Evolutionary conservation across 2,888 invertebrate genomes (phyloP), one percentile per base, ranked within the genome.

Genomic region (Diarsia rubi): DNA sequence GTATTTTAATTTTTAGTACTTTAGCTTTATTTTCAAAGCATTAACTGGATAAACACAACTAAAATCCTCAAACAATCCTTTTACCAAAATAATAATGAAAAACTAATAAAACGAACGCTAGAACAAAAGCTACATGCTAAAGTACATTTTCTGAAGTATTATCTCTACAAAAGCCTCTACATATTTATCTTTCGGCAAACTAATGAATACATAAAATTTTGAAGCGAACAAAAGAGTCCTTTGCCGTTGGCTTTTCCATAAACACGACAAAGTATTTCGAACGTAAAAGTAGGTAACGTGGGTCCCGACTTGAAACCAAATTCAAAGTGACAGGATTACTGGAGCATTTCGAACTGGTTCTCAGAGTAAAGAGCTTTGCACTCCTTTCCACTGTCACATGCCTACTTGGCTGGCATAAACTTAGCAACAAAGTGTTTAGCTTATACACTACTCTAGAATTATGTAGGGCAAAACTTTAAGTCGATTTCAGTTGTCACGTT

Each of bases 291-390:
- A 90, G 88, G 91, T 91, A 92, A 92, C 92, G 89, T 86, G 89
- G 90, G 90, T 91, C 89, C 86, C 81, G 86, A 86, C 85, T 85
- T 86, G 84, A 86, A 87, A 89, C 89, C 86, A 91, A 92, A 93
- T 91, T 93, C 91, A 89, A 92, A 93, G 91, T 92, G 94, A 94
- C 93, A 93, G 91, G 90, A 92, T 93, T 92, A 92, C 91, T 87
- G 88, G 87, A 89, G 90, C 88, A 90, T 90, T 88, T 86, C 83
- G 81, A 89, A 86, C 85, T 84, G 89, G 86, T 88, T 86, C 79
- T 76, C 82, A 82, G 85, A 86, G 88, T 83, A 88, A 88, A 84
- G 84, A 86, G 86, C 88, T 90, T 88, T 89, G 83, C 78, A 82
- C 86, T 87, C 81, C 78, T 87, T 85, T 81, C 87, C 66, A 85